Evolutionary conservation across 2,797 vertebrate genomes (phyloP).

Genomic region (Botia kubotai): DNA sequence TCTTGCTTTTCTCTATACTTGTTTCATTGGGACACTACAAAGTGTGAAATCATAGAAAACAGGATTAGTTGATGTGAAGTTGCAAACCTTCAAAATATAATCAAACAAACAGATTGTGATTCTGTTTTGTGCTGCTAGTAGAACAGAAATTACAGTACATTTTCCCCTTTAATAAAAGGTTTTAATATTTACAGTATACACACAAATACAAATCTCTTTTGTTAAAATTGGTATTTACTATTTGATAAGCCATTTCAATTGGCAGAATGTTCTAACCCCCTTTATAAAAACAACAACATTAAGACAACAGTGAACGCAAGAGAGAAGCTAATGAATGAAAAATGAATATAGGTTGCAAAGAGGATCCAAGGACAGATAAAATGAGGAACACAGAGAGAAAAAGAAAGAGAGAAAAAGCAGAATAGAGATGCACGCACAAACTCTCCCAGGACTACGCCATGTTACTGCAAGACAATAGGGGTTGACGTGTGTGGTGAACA

Average conservation of each 20-base stretch:
- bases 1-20: background rate
- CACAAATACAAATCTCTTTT: too few relatives aligned
- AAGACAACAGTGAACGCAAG: background rate
- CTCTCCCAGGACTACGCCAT: background rate
- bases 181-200: background rate
- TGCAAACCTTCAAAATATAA: background rate
- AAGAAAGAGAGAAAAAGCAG: background rate
- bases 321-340: background rate
- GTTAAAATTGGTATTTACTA: background rate
- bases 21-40: background rate
- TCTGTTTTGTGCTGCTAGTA: background rate
- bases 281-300: background rate
- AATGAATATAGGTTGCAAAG: background rate
- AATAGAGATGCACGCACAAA: slow-evolving; percentile 12
- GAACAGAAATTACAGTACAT: background rate
- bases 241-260: background rate
- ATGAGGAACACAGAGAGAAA: background rate
- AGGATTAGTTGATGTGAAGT: background rate
- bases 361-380: background rate
- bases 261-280: background rate
- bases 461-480: background rate
- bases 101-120: background rate
- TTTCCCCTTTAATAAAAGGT: background rate
- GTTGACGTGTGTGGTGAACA: slow-evolving; percentile 14
- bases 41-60: background rate